Evolutionary conservation across 2,888 invertebrate species (phyloP), one percentile per base, ranked within the genome.

Genomic region (Erpobdella octoculata): DNA sequence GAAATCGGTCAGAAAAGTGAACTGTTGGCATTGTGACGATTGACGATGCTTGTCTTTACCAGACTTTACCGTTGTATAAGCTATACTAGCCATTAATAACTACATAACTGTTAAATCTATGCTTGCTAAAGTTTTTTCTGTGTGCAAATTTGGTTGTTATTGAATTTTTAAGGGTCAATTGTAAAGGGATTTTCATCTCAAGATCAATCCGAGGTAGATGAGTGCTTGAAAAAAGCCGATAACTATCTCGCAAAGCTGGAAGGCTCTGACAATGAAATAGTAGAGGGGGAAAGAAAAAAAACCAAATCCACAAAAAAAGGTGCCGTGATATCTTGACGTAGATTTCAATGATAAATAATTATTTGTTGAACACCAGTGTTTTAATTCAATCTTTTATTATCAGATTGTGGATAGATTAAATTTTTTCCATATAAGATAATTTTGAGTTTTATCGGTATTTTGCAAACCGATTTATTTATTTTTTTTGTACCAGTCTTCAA

Each of bases 401-500:
- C n/a, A n/a, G n/a, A n/a, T n/a, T n/a, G n/a, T n/a, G n/a, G n/a
- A n/a, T n/a, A n/a, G n/a, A n/a, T n/a, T n/a, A n/a, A n/a, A n/a
- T n/a, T n/a, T n/a, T n/a, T n/a, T n/a, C n/a, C n/a, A n/a, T n/a
- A n/a, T n/a, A n/a, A n/a, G n/a, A n/a, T n/a, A n/a, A n/a, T n/a
- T n/a, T n/a, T n/a, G n/a, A n/a, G n/a, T n/a, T n/a, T n/a, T n/a
- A n/a, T n/a, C n/a, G n/a, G n/a, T n/a, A n/a, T n/a, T n/a, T n/a
- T n/a, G n/a, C n/a, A n/a, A n/a, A n/a, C n/a, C n/a, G 6, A 12
- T 12, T 12, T 6, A 53, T 28, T 53, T n/a, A 53, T 53, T 28
- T 15, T 8, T 25, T 53, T 41, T 41, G 41, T 67, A 58, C 5
- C 58, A 69, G 69, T 21, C 58, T 58, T 58, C n/a, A 58, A 58